These are phyloP conservation scores for Phyllotreta cruciferae DNA, from an alignment of 2,888 invertebrate genomes.

Conservation along the genomic window DNA sequence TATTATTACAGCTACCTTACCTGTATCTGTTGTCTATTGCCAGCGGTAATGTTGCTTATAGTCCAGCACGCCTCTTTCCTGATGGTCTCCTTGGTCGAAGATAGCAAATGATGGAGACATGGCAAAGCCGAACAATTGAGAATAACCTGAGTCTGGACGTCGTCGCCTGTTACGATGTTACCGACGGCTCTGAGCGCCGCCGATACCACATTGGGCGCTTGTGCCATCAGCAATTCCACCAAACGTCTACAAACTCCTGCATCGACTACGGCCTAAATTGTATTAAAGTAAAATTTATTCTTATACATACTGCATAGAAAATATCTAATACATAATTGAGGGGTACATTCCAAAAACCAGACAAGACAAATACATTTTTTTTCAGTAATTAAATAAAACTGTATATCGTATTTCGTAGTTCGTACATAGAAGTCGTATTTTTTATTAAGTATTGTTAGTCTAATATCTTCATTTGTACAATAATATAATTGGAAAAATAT, in stretches of 20 bases:
- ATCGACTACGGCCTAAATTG: slow-evolving; percentile 95
- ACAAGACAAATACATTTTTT: too few species aligned
- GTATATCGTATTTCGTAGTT: too few species aligned
- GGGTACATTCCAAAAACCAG: neutral
- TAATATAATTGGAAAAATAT: too few species aligned
- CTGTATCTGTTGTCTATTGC: slow-evolving; percentile 93
- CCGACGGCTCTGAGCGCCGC: slow-evolving; percentile 96
- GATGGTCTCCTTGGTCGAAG: slow-evolving; percentile 81
- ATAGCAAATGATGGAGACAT: slow-evolving; percentile 78
- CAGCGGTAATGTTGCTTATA: slow-evolving; percentile 95
- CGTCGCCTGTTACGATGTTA: slow-evolving; percentile 97
- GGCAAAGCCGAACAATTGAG: slow-evolving; percentile 90
- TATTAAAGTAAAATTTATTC: slow-evolving; percentile 31
- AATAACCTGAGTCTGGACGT: slow-evolving; percentile 89
- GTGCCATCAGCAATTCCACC: slow-evolving; percentile 70
- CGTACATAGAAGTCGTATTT: too few species aligned
- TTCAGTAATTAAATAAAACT: too few species aligned
- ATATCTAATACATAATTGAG: too few species aligned
- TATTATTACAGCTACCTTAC: too few species aligned
- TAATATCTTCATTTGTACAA: too few species aligned
- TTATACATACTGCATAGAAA: neutral
- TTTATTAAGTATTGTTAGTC: too few species aligned
- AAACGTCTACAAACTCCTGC: slow-evolving; percentile 85
- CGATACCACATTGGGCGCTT: slow-evolving; percentile 82
- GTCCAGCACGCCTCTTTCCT: slow-evolving; percentile 98